Conservation (phyloP, 2,888 invertebrate species). For the Stegophylla sp. region DNA sequence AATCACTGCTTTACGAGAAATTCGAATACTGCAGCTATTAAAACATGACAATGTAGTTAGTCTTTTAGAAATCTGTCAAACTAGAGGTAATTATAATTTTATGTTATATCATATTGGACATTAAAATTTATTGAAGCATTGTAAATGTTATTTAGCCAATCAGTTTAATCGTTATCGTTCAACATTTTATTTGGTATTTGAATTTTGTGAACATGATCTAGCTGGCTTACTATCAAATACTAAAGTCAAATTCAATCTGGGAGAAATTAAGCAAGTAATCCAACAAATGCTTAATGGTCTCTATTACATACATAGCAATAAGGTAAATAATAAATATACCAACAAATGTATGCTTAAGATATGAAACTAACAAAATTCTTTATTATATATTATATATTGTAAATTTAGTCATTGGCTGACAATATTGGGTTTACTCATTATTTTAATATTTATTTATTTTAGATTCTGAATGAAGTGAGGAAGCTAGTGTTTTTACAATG, state of each 20-base stretch:
- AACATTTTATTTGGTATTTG: constrained; percentile 95
- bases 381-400: too few relatives aligned
- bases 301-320: constrained; percentile 95
- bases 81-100: constrained; percentile 73
- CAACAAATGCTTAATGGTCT: constrained; percentile 86
- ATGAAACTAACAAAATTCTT: too few relatives aligned
- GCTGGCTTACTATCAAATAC: constrained; percentile 94
- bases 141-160: constrained; percentile 66
- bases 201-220: constrained; percentile 98
- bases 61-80: constrained; percentile 94
- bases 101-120: background rate
- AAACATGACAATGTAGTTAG: constrained; percentile 98
- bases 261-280: constrained; percentile 95
- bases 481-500: too few relatives aligned
- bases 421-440: too few relatives aligned
- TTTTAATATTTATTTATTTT: too few relatives aligned
- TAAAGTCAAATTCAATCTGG: constrained; percentile 93
- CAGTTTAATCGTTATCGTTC: constrained; percentile 79
- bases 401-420: too few relatives aligned
- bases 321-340: constrained; percentile 68
- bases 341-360: background rate
- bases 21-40: constrained; percentile 89
- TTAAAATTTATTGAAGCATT: constrained; percentile 1
- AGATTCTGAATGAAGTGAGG: too few relatives aligned
- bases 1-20: constrained; percentile 96